phyloP scores from a whole-genome alignment of 2,113 vertebrate species.

The Rana temporaria region DNA sequence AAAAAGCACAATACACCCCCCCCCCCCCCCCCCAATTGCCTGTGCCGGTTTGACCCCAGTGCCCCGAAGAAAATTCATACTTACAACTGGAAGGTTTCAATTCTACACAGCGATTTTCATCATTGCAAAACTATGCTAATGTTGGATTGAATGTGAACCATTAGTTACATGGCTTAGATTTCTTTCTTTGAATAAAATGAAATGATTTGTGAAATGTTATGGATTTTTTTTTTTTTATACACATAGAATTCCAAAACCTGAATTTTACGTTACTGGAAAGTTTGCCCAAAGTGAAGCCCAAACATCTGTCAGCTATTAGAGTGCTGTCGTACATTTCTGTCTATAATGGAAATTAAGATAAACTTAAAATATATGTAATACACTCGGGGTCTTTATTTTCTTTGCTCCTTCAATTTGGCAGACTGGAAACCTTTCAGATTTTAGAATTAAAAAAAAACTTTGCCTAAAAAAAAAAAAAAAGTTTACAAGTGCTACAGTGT shows the following conservation, averaged over 20 bases:
- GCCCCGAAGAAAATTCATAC: constrained; percentile 28
- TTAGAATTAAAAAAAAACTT: neutral
- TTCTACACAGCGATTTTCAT: constrained; percentile 41
- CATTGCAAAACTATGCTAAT: constrained; percentile 39
- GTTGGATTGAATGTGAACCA: constrained; percentile 12
- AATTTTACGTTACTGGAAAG: constrained; percentile 73
- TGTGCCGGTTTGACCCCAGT: constrained; percentile 37
- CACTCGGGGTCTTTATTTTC: neutral
- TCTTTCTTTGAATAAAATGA: constrained; percentile 35
- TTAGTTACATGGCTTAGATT: constrained; percentile 27
- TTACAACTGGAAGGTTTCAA: constrained; percentile 25
- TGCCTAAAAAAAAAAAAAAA: too few species aligned
- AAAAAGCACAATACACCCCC: too few species aligned
- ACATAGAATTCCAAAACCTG: constrained; percentile 68
- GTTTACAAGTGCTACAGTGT: too few species aligned
- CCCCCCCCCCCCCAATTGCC: too few species aligned
- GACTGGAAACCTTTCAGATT: neutral
- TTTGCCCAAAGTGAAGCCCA: constrained; percentile 64
- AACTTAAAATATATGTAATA: constrained; percentile 36
- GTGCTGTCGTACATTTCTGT: constrained; percentile 64
- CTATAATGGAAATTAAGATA: constrained; percentile 68
- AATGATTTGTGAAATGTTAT: constrained; percentile 54
- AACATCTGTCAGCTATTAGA: constrained; percentile 75
- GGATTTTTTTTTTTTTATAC: constrained; percentile 22
- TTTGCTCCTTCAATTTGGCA: too few species aligned